Evolutionary conservation across 1,140 invertebrate species (phyloP), one percentile per base, ranked within the genome.

Genomic region (Latrodectus geometricus): DNA sequence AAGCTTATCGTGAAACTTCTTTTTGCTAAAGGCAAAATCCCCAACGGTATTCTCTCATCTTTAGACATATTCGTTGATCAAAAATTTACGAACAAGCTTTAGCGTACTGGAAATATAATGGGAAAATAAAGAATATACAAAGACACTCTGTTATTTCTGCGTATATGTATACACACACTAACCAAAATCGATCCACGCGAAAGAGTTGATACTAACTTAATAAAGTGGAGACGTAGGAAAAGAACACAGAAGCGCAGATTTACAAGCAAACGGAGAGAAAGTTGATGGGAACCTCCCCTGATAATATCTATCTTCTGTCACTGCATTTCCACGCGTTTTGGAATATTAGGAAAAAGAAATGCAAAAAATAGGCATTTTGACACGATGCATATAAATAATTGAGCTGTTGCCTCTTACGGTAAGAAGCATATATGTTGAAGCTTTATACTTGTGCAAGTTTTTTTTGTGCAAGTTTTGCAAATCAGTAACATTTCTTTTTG

Each of bases 201-300:
- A 76, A 76, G 68, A 70, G 56, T 76, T 77, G 74, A 86, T 86
- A 50, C 49, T 78, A 86, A 86, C 83, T 86, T 86, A 86, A 86
- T 86, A 86, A 86, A 78, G 50, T 35, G 83, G 69, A 78, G 68
- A 78, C 48, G 20, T 35, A 72, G 11, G 35, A 76, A 76, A 75
- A 84, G 66, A 74, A 84, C 48, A 56, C 72, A 76, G 49, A 17
- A 20, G 65, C 50, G 52, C 52, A 56, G 15, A 9, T 52, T 81
- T 72, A n/a, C 50, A 49, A 65, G 48, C 54, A 11, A 75, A 9
- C 50, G 56, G 56, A 73, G n/a, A 21, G 50, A 77, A 78, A 77
- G 49, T 73, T 14, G 54, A 61, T 8, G 35, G 35, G 35, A 35
- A 35, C 35, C 35, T 76, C 82, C 73, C 82, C 50, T 76, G 82